phyloP scores from a whole-genome alignment of 2,797 vertebrate genomes.

The Prunella strophiata region DNA sequence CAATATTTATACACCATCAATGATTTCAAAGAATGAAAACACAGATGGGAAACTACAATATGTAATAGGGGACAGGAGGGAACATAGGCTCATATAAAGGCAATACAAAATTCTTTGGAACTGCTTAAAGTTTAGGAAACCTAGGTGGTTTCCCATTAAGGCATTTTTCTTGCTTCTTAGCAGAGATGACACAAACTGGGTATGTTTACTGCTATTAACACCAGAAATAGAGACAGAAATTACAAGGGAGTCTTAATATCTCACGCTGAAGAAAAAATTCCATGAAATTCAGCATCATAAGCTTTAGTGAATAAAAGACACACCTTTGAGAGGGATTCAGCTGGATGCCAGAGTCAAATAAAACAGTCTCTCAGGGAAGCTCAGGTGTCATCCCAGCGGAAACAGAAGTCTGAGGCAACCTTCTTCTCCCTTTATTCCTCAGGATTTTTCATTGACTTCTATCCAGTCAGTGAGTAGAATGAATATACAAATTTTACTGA shows the following conservation, averaged over 20 bases:
- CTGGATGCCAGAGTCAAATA: background rate
- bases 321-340: background rate
- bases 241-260: background rate
- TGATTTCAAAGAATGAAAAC: background rate
- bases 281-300: background rate
- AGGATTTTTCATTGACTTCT: background rate
- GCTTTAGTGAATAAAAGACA: background rate
- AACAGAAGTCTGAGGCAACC: background rate
- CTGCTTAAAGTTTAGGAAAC: background rate
- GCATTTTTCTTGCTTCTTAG: background rate
- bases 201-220: background rate
- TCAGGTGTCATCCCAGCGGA: background rate
- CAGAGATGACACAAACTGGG: background rate
- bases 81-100: background rate
- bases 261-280: background rate
- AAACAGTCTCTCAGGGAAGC: background rate
- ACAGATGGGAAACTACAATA: background rate
- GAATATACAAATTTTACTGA: background rate
- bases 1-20: background rate
- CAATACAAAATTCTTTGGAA: background rate
- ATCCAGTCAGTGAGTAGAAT: background rate
- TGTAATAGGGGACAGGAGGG: background rate
- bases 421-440: background rate
- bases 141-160: background rate
- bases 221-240: background rate